phyloP scores from a whole-genome alignment of 2,888 invertebrate species.

The Athetis lepigone region DNA sequence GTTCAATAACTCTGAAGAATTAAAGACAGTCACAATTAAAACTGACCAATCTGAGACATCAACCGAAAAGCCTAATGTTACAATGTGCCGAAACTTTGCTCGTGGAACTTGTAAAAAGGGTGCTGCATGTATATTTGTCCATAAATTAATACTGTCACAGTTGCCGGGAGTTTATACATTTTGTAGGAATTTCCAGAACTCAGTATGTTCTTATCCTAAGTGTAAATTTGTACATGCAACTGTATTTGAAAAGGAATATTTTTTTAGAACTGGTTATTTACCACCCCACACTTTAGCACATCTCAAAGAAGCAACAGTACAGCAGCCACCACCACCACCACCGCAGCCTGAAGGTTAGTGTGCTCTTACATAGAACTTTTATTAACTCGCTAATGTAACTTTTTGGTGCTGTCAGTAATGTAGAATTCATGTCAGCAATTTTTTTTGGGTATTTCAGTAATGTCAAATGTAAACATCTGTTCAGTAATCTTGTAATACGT shows the following conservation, averaged over 20 bases:
- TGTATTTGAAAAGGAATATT: slow-evolving; percentile 80
- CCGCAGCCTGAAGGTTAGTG: slow-evolving; percentile 65
- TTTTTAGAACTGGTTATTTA: slow-evolving; percentile 75
- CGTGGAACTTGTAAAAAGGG: slow-evolving; percentile 78
- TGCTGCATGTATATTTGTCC: slow-evolving; percentile 73
- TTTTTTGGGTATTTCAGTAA: no score
- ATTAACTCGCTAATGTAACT: not conserved
- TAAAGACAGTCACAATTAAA: slow-evolving; percentile 21
- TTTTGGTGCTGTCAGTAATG: not conserved
- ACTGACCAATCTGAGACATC: slow-evolving; percentile 23
- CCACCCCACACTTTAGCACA: slow-evolving; percentile 76
- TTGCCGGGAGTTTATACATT: slow-evolving; percentile 77
- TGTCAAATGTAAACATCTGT: no score
- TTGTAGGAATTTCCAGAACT: slow-evolving; percentile 80
- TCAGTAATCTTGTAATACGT: no score
- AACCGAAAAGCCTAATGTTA: slow-evolving; percentile 34
- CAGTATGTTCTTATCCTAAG: slow-evolving; percentile 70
- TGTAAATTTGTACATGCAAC: slow-evolving; percentile 82
- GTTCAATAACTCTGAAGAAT: slow-evolving; percentile 12
- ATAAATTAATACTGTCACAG: slow-evolving; percentile 75
- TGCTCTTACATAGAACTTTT: not conserved
- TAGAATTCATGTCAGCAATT: no score
- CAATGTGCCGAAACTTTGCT: slow-evolving; percentile 78
- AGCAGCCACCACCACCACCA: slow-evolving; percentile 66
- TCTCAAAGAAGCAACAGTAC: slow-evolving; percentile 62